phyloP scores from a whole-genome alignment of 2,113 vertebrate genomes.

The Hippocampus abdominalis region DNA sequence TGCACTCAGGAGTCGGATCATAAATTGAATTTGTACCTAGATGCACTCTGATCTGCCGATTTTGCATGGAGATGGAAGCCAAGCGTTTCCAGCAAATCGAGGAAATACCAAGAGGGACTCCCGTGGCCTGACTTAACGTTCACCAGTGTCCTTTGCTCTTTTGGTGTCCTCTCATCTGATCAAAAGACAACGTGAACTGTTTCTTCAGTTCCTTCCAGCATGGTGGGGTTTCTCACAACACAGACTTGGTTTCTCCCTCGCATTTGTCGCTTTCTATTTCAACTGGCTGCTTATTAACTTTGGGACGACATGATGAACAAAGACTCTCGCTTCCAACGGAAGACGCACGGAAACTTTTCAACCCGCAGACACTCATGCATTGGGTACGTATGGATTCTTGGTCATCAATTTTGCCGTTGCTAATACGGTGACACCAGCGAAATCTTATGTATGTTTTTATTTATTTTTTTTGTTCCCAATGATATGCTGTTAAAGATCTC shows the following conservation, averaged over 20 bases:
- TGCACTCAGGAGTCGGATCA: conserved; percentile 1
- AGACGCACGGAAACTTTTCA: conserved; percentile 70
- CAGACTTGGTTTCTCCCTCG: conserved; percentile 19
- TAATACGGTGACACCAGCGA: not conserved
- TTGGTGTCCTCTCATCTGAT: conserved; percentile 25
- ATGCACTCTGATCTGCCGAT: conserved; percentile 26
- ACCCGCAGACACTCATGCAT: conserved; percentile 78
- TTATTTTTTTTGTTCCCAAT: too few relatives aligned
- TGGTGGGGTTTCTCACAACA: conserved; percentile 21
- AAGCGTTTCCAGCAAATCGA: conserved; percentile 10
- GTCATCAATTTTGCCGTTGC: not conserved
- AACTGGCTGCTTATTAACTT: conserved; percentile 19
- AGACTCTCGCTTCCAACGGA: conserved; percentile 69
- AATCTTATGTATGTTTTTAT: too few relatives aligned
- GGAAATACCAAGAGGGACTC: conserved; percentile 9
- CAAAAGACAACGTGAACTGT: conserved; percentile 4
- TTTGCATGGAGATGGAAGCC: conserved; percentile 29
- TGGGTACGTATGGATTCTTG: conserved; percentile 63
- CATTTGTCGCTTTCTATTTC: conserved; percentile 14
- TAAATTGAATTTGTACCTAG: conserved; percentile 20
- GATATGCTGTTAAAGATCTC: not conserved
- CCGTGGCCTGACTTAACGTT: conserved; percentile 17
- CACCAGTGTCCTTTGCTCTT: conserved; percentile 23
- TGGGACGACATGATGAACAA: conserved; percentile 66
- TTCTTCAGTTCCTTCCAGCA: conserved; percentile 14